These are phyloP conservation scores for Ploceus nigricollis DNA, from an alignment of 2,113 vertebrate species.

Conservation along the genomic window DNA sequence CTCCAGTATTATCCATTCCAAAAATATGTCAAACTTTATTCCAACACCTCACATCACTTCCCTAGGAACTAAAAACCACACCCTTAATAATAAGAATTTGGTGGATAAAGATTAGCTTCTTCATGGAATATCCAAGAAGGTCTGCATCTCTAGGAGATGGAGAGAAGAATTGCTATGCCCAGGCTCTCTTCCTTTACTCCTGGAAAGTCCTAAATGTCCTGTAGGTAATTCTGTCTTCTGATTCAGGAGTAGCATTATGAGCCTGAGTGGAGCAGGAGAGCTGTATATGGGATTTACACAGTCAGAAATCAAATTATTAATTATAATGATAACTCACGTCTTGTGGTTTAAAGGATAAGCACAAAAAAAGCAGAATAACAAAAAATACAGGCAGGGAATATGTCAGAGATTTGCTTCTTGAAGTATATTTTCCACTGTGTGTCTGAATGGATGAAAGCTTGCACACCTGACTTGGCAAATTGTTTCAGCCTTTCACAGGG, in stretches of 20 bases:
- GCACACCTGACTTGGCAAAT: neutral
- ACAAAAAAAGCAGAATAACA: neutral
- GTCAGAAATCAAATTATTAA: neutral
- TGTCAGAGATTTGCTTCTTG: neutral
- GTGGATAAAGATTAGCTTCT: neutral
- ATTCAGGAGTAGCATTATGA: neutral
- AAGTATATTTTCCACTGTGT: neutral
- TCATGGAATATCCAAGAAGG: neutral
- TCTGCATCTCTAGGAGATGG: neutral
- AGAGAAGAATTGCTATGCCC: neutral
- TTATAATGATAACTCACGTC: neutral
- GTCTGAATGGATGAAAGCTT: neutral
- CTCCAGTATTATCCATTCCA: neutral
- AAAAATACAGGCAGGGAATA: neutral
- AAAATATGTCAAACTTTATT: neutral
- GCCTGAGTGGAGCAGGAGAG: neutral
- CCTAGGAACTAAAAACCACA: neutral
- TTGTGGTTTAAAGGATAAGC: neutral
- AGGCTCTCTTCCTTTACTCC: neutral
- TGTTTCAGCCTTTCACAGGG: neutral
- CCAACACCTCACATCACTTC: neutral
- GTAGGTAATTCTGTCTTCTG: neutral
- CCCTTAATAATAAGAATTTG: neutral
- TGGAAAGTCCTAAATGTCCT: neutral
- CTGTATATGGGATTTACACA: neutral